phyloP scores from a whole-genome alignment of 1,140 invertebrate species.

The Polyergus mexicanus region DNA sequence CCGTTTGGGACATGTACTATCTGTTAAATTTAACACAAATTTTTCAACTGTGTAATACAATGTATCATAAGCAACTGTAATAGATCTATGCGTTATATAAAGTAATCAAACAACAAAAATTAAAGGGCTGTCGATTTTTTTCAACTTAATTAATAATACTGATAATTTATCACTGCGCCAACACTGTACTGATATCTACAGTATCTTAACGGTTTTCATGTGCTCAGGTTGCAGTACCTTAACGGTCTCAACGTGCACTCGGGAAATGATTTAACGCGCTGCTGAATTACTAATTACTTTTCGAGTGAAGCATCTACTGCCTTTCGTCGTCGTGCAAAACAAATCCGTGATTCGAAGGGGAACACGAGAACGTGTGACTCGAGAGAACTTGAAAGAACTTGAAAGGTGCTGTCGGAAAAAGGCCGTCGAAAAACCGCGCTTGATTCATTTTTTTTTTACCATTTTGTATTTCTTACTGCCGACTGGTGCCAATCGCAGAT shows the following conservation, averaged over 20 bases:
- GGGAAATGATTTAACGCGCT: conserved; percentile 24
- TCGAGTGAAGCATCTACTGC: neutral
- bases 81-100: neutral
- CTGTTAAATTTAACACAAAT: neutral
- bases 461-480: too few relatives aligned
- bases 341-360: neutral
- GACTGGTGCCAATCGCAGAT: too few relatives aligned
- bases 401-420: conserved; percentile 1
- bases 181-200: neutral
- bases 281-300: conserved; percentile 38
- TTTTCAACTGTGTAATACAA: neutral
- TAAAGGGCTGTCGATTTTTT: neutral
- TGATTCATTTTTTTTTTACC: conserved; percentile 12
- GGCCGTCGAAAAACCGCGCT: neutral
- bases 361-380: neutral
- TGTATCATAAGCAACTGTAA: neutral
- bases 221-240: conserved; percentile 2
- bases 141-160: neutral
- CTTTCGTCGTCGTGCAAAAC: neutral
- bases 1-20: too few relatives aligned
- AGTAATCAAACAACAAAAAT: neutral
- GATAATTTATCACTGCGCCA: neutral
- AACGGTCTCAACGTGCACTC: neutral
- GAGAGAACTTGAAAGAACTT: neutral
- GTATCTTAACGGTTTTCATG: conserved; percentile 12